Evolutionary conservation across 2,797 vertebrate genomes (phyloP).

Genomic region (Echeneis naucrates): DNA sequence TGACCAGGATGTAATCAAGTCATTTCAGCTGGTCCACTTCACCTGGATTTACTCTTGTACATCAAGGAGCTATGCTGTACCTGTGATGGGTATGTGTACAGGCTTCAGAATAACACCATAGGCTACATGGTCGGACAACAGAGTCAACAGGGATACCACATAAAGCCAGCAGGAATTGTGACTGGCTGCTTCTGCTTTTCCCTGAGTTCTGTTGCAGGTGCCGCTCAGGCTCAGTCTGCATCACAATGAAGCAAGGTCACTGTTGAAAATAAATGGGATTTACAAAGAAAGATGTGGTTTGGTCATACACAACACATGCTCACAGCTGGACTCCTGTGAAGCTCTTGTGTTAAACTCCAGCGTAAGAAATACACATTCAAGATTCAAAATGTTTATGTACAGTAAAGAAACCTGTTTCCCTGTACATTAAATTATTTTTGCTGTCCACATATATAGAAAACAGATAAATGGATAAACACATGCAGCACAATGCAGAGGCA

Average conservation of each 20-base stretch:
- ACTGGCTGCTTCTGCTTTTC: neutral
- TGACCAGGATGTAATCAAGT: slow-evolving; percentile 9
- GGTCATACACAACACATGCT: too few relatives aligned
- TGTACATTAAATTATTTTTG: too few relatives aligned
- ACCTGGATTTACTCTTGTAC: neutral
- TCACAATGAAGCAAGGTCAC: too few relatives aligned
- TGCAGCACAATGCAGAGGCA: slow-evolving; percentile 6
- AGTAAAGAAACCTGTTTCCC: too few relatives aligned
- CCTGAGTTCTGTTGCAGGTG: neutral
- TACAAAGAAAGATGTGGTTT: too few relatives aligned
- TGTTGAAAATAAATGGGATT: too few relatives aligned
- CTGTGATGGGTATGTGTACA: neutral
- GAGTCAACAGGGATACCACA: too few relatives aligned
- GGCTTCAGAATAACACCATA: neutral
- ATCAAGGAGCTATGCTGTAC: neutral
- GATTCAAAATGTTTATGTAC: too few relatives aligned
- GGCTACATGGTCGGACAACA: neutral
- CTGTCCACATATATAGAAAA: too few relatives aligned
- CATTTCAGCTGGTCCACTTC: slow-evolving; percentile 11
- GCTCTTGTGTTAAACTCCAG: neutral
- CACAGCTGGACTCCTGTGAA: too few relatives aligned
- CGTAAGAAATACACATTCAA: slow-evolving; percentile 16
- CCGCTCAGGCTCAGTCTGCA: too few relatives aligned
- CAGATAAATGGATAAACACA: too few relatives aligned
- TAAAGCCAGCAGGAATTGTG: neutral